phyloP scores from a whole-genome alignment of 2,888 invertebrate genomes.

The Willowsia nigromaculata region DNA sequence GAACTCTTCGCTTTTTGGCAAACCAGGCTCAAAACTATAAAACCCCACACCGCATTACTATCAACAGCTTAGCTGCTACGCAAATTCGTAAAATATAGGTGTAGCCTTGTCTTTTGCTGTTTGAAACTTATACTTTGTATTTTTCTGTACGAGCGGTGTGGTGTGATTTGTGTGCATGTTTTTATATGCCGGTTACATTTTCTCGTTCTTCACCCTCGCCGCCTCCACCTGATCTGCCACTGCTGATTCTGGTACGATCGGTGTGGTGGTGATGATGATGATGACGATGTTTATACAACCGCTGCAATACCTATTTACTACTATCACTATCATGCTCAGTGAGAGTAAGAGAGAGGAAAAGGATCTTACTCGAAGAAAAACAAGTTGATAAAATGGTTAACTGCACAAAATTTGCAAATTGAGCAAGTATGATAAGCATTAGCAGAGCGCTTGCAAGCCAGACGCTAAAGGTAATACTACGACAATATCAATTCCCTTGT shows the following conservation, averaged over 20 bases:
- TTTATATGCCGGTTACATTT: conserved; percentile 53
- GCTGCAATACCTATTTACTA: not conserved
- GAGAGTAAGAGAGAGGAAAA: not conserved
- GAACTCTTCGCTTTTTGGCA: conserved; percentile 59
- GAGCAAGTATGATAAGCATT: conserved; percentile 18
- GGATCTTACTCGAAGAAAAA: not conserved
- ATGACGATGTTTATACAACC: conserved; percentile 42
- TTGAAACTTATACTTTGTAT: too few species aligned
- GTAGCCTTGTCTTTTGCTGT: not conserved
- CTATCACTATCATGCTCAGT: not conserved
- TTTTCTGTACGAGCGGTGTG: not conserved
- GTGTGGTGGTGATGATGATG: too few species aligned
- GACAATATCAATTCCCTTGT: not conserved
- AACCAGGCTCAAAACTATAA: conserved; percentile 23
- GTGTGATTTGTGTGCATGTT: conserved; percentile 36
- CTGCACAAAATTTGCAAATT: conserved; percentile 40
- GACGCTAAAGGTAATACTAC: conserved; percentile 41
- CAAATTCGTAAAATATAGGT: conserved; percentile 14
- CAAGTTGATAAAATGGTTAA: conserved; percentile 14
- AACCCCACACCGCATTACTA: conserved; percentile 29
- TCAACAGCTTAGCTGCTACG: not conserved
- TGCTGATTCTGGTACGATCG: conserved; percentile 13
- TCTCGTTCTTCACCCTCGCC: conserved; percentile 78
- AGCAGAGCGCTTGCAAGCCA: conserved; percentile 50
- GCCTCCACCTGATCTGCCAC: conserved; percentile 75